Percentiles rank a stretch among this genome's conserved stretches.
Evolutionary conservation across 2,113 vertebrate species (phyloP).

Genomic region (Pelodiscus sinensis): DNA sequence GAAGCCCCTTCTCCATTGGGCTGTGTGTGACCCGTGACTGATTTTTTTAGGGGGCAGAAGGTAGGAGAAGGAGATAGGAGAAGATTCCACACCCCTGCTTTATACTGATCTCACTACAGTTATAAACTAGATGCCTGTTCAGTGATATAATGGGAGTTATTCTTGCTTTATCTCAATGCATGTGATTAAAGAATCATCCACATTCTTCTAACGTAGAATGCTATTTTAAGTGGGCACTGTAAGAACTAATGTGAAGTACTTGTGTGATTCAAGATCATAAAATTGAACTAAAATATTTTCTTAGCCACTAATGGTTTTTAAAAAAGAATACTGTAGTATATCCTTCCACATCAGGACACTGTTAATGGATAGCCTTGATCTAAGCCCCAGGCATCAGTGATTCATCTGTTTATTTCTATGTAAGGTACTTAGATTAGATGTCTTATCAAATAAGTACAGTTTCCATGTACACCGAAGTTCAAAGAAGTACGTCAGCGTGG

Average conservation of each 20-base stretch:
- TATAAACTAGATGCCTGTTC: not conserved
- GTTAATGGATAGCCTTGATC: slow-evolving; percentile 32
- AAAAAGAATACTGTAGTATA: not conserved
- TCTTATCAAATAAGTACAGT: slow-evolving; percentile 60
- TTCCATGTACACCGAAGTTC: slow-evolving; percentile 49
- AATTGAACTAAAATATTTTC: slow-evolving; percentile 1
- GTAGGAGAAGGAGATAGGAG: too few relatives aligned
- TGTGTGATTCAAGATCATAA: not conserved
- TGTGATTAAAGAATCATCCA: not conserved
- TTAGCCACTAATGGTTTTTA: not conserved
- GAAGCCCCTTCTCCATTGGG: too few relatives aligned
- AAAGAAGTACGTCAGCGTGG: slow-evolving; percentile 6
- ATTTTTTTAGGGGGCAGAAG: too few relatives aligned
- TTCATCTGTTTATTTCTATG: slow-evolving; percentile 60
- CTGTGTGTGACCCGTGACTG: too few relatives aligned
- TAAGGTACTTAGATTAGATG: slow-evolving; percentile 53
- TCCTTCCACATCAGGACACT: not conserved
- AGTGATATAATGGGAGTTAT: not conserved
- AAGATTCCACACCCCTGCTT: not conserved
- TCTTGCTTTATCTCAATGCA: not conserved
- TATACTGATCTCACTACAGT: not conserved
- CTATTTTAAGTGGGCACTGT: not conserved
- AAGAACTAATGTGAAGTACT: not conserved
- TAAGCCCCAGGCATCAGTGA: slow-evolving; percentile 49
- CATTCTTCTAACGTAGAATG: not conserved